Evolutionary conservation across 1,140 invertebrate species (phyloP).

Genomic region (Ceratina calcarata): DNA sequence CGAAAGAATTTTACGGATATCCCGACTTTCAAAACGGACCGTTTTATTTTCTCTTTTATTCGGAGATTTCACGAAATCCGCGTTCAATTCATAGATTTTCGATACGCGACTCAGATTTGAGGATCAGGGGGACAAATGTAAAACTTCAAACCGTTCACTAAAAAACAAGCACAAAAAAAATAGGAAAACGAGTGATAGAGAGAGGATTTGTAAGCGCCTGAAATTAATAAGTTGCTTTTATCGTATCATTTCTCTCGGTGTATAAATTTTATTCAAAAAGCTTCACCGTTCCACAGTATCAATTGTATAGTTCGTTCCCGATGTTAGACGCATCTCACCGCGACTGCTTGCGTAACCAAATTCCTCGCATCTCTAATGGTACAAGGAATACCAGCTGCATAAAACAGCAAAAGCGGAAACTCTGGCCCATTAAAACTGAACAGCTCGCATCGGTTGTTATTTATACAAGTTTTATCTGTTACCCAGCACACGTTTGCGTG

Average conservation of each 20-base stretch:
- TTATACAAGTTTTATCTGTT: slow-evolving; percentile 4
- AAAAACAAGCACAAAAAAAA: neutral
- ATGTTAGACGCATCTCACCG: no score
- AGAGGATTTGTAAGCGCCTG: neutral
- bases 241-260: no score
- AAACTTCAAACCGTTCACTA: neutral
- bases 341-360: neutral
- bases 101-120: neutral
- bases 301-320: neutral
- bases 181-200: neutral
- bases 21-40: no score
- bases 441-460: no score
- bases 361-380: neutral
- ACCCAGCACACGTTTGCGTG: no score
- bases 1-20: no score
- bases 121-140: neutral
- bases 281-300: no score
- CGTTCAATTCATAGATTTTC: neutral
- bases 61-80: neutral
- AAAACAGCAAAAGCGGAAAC: neutral
- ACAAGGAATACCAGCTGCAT: neutral
- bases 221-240: neutral
- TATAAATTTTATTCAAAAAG: neutral
- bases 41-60: no score
- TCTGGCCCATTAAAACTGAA: neutral